Conservation (phyloP, 30 jellyfish, hydroid and myxozoan species). For the Hydractinia echinata region DNA sequence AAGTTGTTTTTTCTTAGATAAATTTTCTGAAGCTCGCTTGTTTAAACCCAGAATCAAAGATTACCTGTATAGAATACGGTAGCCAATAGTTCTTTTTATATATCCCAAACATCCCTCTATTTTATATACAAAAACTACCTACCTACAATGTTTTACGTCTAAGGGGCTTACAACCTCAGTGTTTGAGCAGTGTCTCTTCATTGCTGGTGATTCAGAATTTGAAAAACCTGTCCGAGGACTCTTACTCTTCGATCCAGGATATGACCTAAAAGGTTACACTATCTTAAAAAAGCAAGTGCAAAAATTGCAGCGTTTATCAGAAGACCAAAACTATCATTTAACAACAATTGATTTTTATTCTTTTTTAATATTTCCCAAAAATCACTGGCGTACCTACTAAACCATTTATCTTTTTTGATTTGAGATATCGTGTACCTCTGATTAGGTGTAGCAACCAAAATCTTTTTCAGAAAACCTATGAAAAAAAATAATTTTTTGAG, state of each 20-base stretch:
- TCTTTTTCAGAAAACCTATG: conserved; percentile 61
- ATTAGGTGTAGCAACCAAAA: conserved; percentile 60
- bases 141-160: too few relatives aligned
- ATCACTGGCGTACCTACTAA: conserved; percentile 42
- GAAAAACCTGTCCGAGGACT: conserved; percentile 63
- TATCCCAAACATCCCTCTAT: too few relatives aligned
- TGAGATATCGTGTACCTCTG: conserved; percentile 68
- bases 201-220: conserved; percentile 54
- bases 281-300: not conserved
- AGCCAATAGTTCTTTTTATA: too few relatives aligned
- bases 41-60: too few relatives aligned
- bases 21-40: too few relatives aligned
- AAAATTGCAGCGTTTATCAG: too few relatives aligned
- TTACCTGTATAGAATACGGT: too few relatives aligned
- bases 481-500: not conserved
- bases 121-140: too few relatives aligned
- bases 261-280: conserved; percentile 34
- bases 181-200: conserved; percentile 70
- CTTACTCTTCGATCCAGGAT: conserved; percentile 56
- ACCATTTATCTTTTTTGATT: conserved; percentile 86
- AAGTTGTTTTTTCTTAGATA: too few relatives aligned
- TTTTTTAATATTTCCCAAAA: too few relatives aligned
- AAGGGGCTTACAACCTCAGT: conserved; percentile 9
- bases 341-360: too few relatives aligned
- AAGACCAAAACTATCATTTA: too few relatives aligned